A percentile compares a stretch with the other conserved stretches of the same genome.
phyloP scores from a whole-genome alignment of 2,888 invertebrate genomes.

The Torymus auratus region DNA sequence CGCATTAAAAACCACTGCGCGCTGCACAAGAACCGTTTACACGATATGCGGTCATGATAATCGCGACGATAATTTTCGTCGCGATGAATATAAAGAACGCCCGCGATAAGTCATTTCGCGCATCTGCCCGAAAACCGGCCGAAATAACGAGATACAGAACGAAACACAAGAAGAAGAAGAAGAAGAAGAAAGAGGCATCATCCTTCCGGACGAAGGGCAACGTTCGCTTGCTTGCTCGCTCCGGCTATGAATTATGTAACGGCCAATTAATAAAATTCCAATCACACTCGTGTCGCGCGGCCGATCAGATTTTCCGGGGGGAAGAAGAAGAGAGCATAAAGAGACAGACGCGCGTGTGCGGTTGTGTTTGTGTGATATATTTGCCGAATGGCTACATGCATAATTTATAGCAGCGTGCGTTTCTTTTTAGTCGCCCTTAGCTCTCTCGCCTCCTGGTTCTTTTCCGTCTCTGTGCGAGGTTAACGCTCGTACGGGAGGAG shows the following conservation, averaged over 20 bases:
- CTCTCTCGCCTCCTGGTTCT: not conserved
- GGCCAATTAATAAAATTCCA: slow-evolving; percentile 71
- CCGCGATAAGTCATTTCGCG: no score
- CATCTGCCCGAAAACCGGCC: not conserved
- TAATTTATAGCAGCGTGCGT: slow-evolving; percentile 31
- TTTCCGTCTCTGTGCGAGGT: not conserved
- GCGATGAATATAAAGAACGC: no score
- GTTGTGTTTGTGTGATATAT: slow-evolving; percentile 21
- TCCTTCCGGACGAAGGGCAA: no score
- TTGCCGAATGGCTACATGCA: slow-evolving; percentile 25
- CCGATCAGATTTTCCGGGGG: slow-evolving; percentile 35
- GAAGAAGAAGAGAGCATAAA: no score
- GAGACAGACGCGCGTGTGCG: not conserved
- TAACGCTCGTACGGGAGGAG: no score
- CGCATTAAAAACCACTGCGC: no score
- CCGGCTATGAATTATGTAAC: slow-evolving; percentile 70
- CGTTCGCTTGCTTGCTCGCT: no score
- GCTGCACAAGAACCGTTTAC: no score
- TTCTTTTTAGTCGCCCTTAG: slow-evolving; percentile 42
- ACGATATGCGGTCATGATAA: no score
- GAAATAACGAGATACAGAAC: not conserved
- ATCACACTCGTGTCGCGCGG: slow-evolving; percentile 66
- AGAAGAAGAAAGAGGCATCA: not conserved
- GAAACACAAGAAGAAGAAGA: not conserved
- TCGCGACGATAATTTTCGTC: no score